A percentile compares a stretch with the other conserved stretches of the same genome.
These are phyloP conservation scores for Drosophila limbata DNA, from an alignment of 2,888 invertebrate genomes.

Conservation along the genomic window DNA sequence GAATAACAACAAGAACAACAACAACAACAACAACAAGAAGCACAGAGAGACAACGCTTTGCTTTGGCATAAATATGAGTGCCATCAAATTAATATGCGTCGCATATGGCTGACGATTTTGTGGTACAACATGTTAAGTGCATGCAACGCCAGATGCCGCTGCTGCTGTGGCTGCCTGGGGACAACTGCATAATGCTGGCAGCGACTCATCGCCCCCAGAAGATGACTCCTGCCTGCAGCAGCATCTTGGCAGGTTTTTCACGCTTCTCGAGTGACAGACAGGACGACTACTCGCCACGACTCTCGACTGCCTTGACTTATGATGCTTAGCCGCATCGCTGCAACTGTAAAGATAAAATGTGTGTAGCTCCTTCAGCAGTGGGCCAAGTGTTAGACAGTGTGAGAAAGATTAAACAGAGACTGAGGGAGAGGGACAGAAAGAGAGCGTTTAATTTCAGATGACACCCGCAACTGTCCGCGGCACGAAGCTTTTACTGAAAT, in stretches of 20 bases:
- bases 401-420: neutral
- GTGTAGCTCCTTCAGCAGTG: slow-evolving; percentile 40
- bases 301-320: slow-evolving; percentile 67
- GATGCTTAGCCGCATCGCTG: slow-evolving; percentile 74
- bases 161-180: slow-evolving; percentile 38
- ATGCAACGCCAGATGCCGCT: slow-evolving; percentile 63
- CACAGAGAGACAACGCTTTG: slow-evolving; percentile 65
- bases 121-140: slow-evolving; percentile 81
- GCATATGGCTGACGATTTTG: slow-evolving; percentile 82
- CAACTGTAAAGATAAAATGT: slow-evolving; percentile 64
- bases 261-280: slow-evolving; percentile 71
- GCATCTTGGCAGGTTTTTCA: slow-evolving; percentile 72
- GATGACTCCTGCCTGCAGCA: slow-evolving; percentile 50
- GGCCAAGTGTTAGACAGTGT: slow-evolving; percentile 21
- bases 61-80: slow-evolving; percentile 82
- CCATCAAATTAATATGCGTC: slow-evolving; percentile 82
- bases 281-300: slow-evolving; percentile 42
- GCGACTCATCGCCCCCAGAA: slow-evolving; percentile 28
- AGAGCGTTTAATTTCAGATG: slow-evolving; percentile 64
- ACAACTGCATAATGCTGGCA: slow-evolving; percentile 68
- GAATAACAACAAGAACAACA: slow-evolving; percentile 28
- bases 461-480: slow-evolving; percentile 55
- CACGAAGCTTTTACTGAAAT: slow-evolving; percentile 75
- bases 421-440: neutral
- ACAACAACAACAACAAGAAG: slow-evolving; percentile 18